Evolutionary conservation across 2,113 vertebrate species (phyloP).

Genomic region (Chloropsis cyanopogon): DNA sequence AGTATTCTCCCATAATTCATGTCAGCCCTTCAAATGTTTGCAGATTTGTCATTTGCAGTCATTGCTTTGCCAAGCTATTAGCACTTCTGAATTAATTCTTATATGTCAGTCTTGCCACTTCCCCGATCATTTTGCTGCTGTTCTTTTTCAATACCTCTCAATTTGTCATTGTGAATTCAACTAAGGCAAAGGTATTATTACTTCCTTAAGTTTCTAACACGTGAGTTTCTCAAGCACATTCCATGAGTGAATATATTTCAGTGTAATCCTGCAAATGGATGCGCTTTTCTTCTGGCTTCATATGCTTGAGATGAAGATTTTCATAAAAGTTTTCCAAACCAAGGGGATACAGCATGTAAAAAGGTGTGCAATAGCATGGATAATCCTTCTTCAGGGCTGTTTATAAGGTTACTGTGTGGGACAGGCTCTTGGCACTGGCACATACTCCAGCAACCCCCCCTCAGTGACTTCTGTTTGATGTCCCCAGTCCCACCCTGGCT

Average conservation of each 20-base stretch:
- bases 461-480: not conserved
- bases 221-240: not conserved
- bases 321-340: not conserved
- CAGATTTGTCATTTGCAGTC: conserved; percentile 32
- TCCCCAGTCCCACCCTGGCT: not conserved
- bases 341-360: not conserved
- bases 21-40: conserved; percentile 49
- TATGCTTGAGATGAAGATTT: not conserved
- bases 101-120: not conserved
- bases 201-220: not conserved
- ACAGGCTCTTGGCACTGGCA: not conserved
- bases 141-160: not conserved
- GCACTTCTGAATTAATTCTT: conserved; percentile 4
- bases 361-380: not conserved
- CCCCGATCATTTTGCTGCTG: not conserved
- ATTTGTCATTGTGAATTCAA: not conserved
- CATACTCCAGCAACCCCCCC: not conserved
- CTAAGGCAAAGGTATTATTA: not conserved
- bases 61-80: conserved; percentile 36
- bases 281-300: not conserved
- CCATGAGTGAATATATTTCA: not conserved
- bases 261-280: not conserved
- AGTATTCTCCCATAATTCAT: conserved; percentile 22
- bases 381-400: not conserved
- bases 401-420: not conserved